Evolutionary conservation across 1,140 invertebrate species (phyloP), one percentile per base, ranked within the genome.

Genomic region (Drosophila pectinifera): DNA sequence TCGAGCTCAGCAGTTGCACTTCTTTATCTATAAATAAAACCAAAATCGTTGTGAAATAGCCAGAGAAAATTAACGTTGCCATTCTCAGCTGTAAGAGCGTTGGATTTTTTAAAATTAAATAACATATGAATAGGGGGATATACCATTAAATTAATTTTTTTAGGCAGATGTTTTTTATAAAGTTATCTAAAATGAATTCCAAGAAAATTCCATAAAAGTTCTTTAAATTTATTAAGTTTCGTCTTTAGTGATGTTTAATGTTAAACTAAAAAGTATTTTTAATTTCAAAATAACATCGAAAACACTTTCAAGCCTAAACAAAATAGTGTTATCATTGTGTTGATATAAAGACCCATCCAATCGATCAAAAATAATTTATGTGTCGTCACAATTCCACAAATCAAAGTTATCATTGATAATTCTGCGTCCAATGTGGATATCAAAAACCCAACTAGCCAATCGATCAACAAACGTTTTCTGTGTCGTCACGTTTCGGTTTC

Each of bases 1-100:
- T 13, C 54, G 53, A 41, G 28, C 64, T n/a, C n/a, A 48, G 46
- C 82, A 62, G 78, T 73, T 57, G 54, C 24, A 38, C 20, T 31
- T 34, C n/a, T n/a, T 14, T 57, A n/a, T n/a, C 24, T 45, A 36
- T 10, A 56, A 51, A 38, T 24, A 46, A 34, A 28, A 22, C 0
- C 3, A 18, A 42, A 22, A 45, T 26, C 11, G 16, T 8, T 14
- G 16, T 34, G 26, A 51, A 69, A 39, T 38, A 31, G 14, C 24
- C 45, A 18, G 5, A 28, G 8, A 13, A 36, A 49, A n/a, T 18
- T 45, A 34, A 43, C 10, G 6, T 45, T 45, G 3, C 8, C 8
- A 68, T 43, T 46, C 11, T 4, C 1, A 45, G 5, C 2, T 34
- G 64, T 63, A 58, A 63, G 61, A 69, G 24, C 11, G 1, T 16